A percentile compares a stretch with the other conserved stretches of the same genome.
phyloP scores from a whole-genome alignment of 2,113 vertebrate genomes.

The Pavo muticus region DNA sequence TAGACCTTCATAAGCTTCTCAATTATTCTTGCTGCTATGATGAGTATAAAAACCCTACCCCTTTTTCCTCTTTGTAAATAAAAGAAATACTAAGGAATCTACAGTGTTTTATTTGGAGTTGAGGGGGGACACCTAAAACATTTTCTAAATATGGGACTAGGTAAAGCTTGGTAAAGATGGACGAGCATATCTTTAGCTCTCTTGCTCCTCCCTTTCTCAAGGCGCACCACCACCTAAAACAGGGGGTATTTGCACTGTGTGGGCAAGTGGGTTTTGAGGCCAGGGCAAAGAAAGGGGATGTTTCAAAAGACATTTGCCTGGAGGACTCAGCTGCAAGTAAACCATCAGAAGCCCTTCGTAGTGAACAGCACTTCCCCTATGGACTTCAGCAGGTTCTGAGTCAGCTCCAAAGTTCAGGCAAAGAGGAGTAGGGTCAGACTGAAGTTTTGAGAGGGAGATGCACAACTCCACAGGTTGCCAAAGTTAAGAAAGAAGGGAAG shows the following conservation, averaged over 20 bases:
- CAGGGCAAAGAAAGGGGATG: neutral
- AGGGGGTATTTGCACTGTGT: neutral
- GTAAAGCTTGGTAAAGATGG: neutral
- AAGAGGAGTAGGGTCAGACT: neutral
- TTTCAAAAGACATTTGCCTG: neutral
- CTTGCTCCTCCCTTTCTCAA: neutral
- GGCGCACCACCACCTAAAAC: neutral
- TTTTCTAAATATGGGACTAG: neutral
- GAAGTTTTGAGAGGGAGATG: neutral
- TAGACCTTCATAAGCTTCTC: constrained; percentile 11
- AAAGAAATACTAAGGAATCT: neutral
- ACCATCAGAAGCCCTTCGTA: neutral
- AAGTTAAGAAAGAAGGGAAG: neutral
- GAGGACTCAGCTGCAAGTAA: neutral
- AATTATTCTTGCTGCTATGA: constrained; percentile 35
- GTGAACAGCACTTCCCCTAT: too few species aligned
- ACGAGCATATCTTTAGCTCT: neutral
- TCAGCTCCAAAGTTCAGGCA: neutral
- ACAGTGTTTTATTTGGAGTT: neutral
- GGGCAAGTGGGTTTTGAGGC: neutral
- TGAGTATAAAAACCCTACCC: neutral
- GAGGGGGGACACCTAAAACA: neutral
- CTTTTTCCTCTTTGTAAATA: neutral
- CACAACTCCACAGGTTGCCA: neutral
- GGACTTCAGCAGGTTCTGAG: neutral